Evolutionary conservation across 2,888 invertebrate genomes (phyloP), one percentile per base, ranked within the genome.

Genomic region (Ectemnius cavifrons): DNA sequence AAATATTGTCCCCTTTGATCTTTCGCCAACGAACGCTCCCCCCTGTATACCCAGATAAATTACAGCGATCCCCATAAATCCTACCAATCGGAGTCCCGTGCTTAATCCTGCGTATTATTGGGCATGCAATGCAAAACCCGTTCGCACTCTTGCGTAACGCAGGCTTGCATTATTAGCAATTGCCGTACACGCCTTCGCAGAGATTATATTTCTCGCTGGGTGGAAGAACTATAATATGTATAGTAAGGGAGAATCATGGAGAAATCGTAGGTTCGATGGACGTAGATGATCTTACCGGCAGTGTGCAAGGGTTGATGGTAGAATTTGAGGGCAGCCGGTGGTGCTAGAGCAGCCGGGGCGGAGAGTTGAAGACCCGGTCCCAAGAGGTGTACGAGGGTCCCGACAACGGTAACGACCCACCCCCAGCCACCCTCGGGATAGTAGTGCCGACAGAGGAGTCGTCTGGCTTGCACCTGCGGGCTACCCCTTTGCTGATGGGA

Each of bases 371-470:
- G 91, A 6, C 96, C 96, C 84, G 96, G 94, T 63, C 94, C 94
- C 63, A 97, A 91, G 65, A 95, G 91, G 88, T 96, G 95, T 23
- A 95, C 95, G 71, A 95, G 91, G 49, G 86, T 84, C 57, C 85
- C 83, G 28, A 95, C 93, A 27, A 95, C 94, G 75, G 95, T 95
- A 63, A 94, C 92, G 64, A 96, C 93, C 95, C 96, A 97, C 16
- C 97, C 96, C 96, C 96, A 97, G 14, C 96, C 96, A 2, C 96
- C 96, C 92, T 97, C 97, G 3, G 96, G 96, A 91, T 96, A 96
- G 91, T 96, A 96, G 84, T 96, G 95, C 46, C 95, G 92, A 70
- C 94, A 94, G 60, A 95, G 92, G 60, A 94, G 93, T 65, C 94
- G 92, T 11, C 94, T 92, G 0, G 94, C 94, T 58, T 94, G 93